These are phyloP conservation scores for Watersipora subatra DNA, from an alignment of 1,140 invertebrate species.

Conservation along the genomic window DNA sequence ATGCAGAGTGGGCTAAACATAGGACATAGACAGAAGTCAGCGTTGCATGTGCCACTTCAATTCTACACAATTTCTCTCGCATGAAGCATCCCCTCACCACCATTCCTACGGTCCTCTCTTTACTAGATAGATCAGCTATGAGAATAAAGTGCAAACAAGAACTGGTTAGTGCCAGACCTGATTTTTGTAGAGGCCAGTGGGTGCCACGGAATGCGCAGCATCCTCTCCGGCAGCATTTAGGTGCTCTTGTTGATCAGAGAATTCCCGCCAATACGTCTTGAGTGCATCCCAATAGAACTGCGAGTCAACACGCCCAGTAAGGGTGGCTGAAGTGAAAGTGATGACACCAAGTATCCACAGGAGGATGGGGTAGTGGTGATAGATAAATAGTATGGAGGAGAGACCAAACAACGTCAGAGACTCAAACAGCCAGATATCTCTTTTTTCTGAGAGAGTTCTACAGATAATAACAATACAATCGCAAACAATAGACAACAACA, in stretches of 20 bases:
- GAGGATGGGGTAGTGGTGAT: slow-evolving; percentile 27
- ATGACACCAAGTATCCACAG: slow-evolving; percentile 18
- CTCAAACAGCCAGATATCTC: slow-evolving; percentile 31
- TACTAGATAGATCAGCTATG: no score
- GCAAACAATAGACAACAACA: not conserved
- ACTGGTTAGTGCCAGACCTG: no score
- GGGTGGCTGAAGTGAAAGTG: slow-evolving; percentile 28
- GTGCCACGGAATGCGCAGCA: not conserved
- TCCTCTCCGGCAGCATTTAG: slow-evolving; percentile 8
- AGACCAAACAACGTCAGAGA: slow-evolving; percentile 19
- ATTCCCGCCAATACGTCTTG: slow-evolving; percentile 28
- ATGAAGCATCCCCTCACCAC: no score
- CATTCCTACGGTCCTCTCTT: no score
- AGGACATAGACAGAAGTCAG: no score
- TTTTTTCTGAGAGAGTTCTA: slow-evolving; percentile 27
- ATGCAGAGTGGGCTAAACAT: no score
- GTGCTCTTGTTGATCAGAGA: slow-evolving; percentile 33
- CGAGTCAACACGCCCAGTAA: slow-evolving; percentile 20
- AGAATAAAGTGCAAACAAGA: no score
- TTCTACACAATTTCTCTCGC: no score
- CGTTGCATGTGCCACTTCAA: no score
- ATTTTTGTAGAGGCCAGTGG: not conserved
- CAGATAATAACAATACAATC: slow-evolving; percentile 15
- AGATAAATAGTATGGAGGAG: not conserved
- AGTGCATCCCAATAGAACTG: slow-evolving; percentile 14